Percentiles rank a stretch among this genome's conserved stretches.
Conservation (phyloP, 92 coral and sea anemone species). For the Pocillopora meandrina region DNA sequence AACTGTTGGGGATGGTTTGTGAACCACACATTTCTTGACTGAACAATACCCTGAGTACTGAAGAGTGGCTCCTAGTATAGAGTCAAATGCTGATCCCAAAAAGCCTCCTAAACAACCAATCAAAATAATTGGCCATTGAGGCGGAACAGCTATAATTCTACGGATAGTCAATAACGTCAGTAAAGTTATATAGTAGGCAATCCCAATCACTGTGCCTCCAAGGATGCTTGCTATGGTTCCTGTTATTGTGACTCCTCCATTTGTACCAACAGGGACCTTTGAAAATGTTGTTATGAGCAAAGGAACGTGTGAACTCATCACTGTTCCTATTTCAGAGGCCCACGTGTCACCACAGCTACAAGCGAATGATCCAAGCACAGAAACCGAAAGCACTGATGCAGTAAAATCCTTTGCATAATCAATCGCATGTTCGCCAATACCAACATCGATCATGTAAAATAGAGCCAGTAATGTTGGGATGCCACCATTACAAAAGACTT, state of each 20-base stretch:
- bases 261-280: constrained; percentile 94
- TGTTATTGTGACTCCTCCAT: constrained; percentile 92
- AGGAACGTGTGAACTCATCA: constrained; percentile 70
- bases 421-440: constrained; percentile 88
- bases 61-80: constrained; percentile 91
- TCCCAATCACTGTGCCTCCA: constrained; percentile 86
- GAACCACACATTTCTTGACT: constrained; percentile 75
- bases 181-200: constrained; percentile 74
- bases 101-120: constrained; percentile 91
- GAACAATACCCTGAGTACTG: constrained; percentile 96
- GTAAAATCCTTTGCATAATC: constrained; percentile 93
- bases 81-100: constrained; percentile 86
- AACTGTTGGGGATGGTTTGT: constrained; percentile 74
- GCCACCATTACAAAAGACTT: constrained; percentile 98
- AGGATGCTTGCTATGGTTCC: constrained; percentile 84
- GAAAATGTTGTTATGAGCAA: constrained; percentile 84
- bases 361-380: constrained; percentile 85
- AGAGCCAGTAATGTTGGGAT: constrained; percentile 78
- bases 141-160: constrained; percentile 56
- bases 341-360: constrained; percentile 99
- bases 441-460: constrained; percentile 84
- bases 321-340: constrained; percentile 98
- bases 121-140: constrained; percentile 95
- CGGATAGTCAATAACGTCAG: constrained; percentile 55
- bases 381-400: constrained; percentile 88